phyloP scores from a whole-genome alignment of 1,140 invertebrate species.

The Drosophila pachea region DNA sequence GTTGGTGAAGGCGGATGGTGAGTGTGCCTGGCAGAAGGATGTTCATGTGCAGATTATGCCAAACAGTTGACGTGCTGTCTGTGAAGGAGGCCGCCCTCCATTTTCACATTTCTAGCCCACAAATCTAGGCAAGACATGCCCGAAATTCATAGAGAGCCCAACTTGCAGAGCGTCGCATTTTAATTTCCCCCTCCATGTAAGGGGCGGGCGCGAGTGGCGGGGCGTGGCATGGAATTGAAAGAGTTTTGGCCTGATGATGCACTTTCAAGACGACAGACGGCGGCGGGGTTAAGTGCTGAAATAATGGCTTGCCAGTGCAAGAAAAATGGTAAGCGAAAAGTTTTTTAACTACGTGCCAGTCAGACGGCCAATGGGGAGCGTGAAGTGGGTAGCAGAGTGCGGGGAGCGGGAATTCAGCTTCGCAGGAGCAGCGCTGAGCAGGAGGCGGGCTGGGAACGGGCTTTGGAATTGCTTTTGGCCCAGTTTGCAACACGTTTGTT shows the following conservation, averaged over 20 bases:
- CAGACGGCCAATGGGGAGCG: neutral
- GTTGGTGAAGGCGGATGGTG: neutral
- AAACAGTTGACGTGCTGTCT: conserved; percentile 29
- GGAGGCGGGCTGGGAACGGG: conserved; percentile 12
- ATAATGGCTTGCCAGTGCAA: conserved; percentile 72
- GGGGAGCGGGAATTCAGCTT: conserved; percentile 32
- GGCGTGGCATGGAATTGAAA: conserved; percentile 18
- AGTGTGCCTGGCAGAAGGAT: neutral
- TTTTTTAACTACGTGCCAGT: conserved; percentile 62
- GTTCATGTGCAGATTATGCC: conserved; percentile 41
- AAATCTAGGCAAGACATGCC: conserved; percentile 31
- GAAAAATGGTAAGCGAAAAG: conserved; percentile 71
- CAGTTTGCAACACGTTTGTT: conserved; percentile 52
- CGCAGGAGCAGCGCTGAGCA: too few relatives aligned
- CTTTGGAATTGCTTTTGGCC: conserved; percentile 65
- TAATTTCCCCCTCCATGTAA: conserved; percentile 16
- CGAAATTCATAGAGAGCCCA: conserved; percentile 26
- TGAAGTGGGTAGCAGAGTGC: neutral
- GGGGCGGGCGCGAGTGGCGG: neutral
- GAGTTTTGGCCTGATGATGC: conserved; percentile 55
- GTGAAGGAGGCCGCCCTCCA: conserved; percentile 6
- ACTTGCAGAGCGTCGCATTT: conserved; percentile 17
- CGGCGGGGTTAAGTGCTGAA: conserved; percentile 42
- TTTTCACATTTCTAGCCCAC: neutral
- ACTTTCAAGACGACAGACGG: conserved; percentile 36